phyloP scores from a whole-genome alignment of 23 tunicate species.

The Phallusia fumigata region DNA sequence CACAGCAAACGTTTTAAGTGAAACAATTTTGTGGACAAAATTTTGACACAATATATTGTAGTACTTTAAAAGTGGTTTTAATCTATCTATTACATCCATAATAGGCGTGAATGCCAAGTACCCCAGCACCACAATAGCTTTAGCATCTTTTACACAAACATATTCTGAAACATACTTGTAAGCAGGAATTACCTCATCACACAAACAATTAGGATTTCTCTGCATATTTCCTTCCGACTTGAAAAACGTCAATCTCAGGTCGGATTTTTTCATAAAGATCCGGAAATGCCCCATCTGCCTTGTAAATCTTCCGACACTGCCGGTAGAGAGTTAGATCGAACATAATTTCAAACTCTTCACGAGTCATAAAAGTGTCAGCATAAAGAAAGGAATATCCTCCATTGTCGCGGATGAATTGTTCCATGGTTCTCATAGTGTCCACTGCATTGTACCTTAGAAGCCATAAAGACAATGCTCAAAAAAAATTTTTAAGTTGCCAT shows the following conservation, averaged over 20 bases:
- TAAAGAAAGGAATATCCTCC: constrained; percentile 88
- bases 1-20: too few species aligned
- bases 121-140: too few species aligned
- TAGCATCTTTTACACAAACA: too few species aligned
- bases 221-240: constrained; percentile 54
- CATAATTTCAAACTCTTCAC: constrained; percentile 71
- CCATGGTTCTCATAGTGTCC: constrained; percentile 75
- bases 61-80: too few species aligned
- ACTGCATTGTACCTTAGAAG: constrained; percentile 52
- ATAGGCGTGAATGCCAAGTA: too few species aligned
- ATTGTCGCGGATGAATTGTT: constrained; percentile 65
- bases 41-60: too few species aligned
- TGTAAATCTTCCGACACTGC: constrained; percentile 56
- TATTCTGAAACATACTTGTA: too few species aligned
- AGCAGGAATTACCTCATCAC: too few species aligned
- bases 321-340: constrained; percentile 75
- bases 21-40: too few species aligned
- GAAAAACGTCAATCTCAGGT: constrained; percentile 74
- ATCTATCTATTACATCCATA: too few species aligned
- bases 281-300: constrained; percentile 72
- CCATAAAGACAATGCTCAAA: too few species aligned
- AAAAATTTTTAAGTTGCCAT: too few species aligned
- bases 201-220: constrained; percentile 5
- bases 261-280: constrained; percentile 71
- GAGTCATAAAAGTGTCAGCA: constrained; percentile 80